These are phyloP conservation scores for Galeruca laticollis DNA, from an alignment of 2,888 invertebrate species.

Conservation along the genomic window DNA sequence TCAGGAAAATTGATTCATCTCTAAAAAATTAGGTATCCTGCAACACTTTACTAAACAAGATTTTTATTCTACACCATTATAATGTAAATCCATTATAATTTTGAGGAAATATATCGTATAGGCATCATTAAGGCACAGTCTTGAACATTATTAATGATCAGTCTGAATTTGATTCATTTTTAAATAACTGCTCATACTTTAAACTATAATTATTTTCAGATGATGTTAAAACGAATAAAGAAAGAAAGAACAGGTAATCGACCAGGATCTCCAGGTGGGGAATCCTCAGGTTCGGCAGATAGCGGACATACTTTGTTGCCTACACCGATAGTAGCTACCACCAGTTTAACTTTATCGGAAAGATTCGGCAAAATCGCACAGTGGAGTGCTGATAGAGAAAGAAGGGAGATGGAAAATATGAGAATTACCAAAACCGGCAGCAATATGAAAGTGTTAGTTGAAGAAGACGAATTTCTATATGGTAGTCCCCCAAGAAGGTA, in stretches of 20 bases:
- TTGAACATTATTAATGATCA: no score
- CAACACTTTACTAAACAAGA: no score
- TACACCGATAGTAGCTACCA: slow-evolving; percentile 74
- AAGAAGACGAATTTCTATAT: slow-evolving; percentile 70
- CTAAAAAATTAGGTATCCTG: no score
- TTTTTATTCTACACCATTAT: no score
- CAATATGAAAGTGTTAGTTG: slow-evolving; percentile 83
- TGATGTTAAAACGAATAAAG: slow-evolving; percentile 63
- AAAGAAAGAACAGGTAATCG: slow-evolving; percentile 63
- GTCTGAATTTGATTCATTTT: no score
- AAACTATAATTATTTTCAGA: slow-evolving; percentile 48
- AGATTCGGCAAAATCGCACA: slow-evolving; percentile 93
- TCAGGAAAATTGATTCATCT: no score
- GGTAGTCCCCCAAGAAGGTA: slow-evolving; percentile 71
- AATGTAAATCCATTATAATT: no score
- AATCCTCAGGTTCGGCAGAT: slow-evolving; percentile 74
- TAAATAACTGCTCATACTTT: no score
- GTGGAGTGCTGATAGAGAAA: slow-evolving; percentile 81
- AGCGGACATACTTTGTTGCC: slow-evolving; percentile 71
- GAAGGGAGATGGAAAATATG: slow-evolving; percentile 89
- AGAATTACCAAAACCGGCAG: slow-evolving; percentile 84
- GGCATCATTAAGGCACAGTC: no score
- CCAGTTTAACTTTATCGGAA: slow-evolving; percentile 82
- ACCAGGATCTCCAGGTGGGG: slow-evolving; percentile 67
- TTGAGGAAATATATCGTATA: no score